Base-by-base conservation (phyloP, 2,888 invertebrate species). In the Timandra comae region DNA sequence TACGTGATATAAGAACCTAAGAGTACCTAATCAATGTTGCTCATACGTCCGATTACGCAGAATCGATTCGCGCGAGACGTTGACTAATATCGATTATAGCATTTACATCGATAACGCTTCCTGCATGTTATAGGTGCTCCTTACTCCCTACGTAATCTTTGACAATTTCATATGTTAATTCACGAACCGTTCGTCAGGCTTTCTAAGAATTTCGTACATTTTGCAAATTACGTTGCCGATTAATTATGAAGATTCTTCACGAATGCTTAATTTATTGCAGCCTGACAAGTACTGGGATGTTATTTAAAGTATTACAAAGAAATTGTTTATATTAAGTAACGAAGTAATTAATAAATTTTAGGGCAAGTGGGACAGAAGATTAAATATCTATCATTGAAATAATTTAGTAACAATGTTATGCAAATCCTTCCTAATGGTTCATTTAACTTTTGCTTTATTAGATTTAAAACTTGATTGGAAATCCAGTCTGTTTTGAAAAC, bases 11-110 rank as follows among this genome's bases (percentile, higher is more conserved):
- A 52, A 55, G 58, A 58, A 47, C 51, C 47, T 66, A 62, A 67
- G 62, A 67, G 67, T 50, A 49, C 50, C 62, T 75, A 77, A 76
- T 78, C 71, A 74, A 62, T 63, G 67, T 64, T 65, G 62, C 68
- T 59, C 59, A 54, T 63, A 62, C 65, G 62, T 70, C 55, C 63
- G 67, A 65, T 68, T 77, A 78, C 73, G 54, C 46, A 59, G 73
- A 79, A 76, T 67, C 74, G 74, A 73, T 71, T 68, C 65, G 35
- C 61, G 59, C 59, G 62, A 63, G 66, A 71, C 61, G 64, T 65
- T 56, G 62, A 68, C 70, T 68, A 72, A 77, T 69, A 75, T 70
- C 71, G 73, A 76, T 78, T 72, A 78, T 69, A 71, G 70, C 67
- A 69, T 74, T 74, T 69, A 71, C 67, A 63, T 66, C 66, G 59